These are phyloP conservation scores for Asobara japonica DNA, from an alignment of 1,140 invertebrate genomes.

Conservation along the genomic window DNA sequence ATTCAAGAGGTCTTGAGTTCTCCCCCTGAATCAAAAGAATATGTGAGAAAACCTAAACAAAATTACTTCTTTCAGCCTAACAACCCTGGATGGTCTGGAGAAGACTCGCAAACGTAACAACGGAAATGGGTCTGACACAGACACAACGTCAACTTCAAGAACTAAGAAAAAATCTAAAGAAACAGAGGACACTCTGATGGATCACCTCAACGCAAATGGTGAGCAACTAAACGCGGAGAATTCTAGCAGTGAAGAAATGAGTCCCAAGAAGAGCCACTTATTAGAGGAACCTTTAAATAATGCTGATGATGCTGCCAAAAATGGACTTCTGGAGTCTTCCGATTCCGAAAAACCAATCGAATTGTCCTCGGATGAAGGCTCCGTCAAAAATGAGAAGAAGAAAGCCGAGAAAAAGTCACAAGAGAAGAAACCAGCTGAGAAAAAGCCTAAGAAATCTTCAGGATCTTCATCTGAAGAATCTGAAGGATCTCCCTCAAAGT, in stretches of 20 bases:
- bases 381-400: background rate
- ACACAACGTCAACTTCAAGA: conserved; percentile 36
- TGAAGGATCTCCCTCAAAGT: background rate
- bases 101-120: conserved; percentile 30
- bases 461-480: too few species aligned
- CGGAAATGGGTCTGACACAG: conserved; percentile 34
- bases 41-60: background rate
- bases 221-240: conserved; percentile 9
- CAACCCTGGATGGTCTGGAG: conserved; percentile 42
- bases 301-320: conserved; percentile 34
- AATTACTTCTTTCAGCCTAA: conserved; percentile 31
- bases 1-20: too few species aligned
- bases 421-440: background rate
- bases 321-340: conserved; percentile 31
- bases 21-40: too few species aligned
- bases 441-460: too few species aligned
- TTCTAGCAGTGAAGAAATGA: conserved; percentile 29
- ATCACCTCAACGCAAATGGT: conserved; percentile 46
- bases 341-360: background rate
- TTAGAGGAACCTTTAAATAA: conserved; percentile 1
- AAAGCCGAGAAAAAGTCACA: background rate
- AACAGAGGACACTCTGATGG: conserved; percentile 46
- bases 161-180: conserved; percentile 36
- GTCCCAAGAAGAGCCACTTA: background rate
- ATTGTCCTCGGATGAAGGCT: background rate